Evolutionary conservation across 2,888 invertebrate species (phyloP).

Genomic region (Oscheius sp.): DNA sequence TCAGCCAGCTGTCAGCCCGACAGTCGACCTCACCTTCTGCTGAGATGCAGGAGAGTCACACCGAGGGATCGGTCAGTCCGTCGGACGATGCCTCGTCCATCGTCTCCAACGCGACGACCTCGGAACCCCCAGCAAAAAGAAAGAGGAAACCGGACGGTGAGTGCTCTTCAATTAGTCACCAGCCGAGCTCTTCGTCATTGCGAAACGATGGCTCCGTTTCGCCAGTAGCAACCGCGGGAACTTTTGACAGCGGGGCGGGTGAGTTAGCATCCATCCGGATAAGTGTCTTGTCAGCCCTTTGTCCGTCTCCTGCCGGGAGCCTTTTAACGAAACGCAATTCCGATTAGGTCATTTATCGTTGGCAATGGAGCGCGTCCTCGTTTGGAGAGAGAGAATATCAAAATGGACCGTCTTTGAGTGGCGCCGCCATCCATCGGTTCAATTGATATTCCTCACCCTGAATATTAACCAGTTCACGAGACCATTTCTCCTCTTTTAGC

Average conservation of each 20-base stretch:
- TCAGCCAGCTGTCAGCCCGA: slow-evolving; percentile 34
- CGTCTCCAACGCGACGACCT: slow-evolving; percentile 16
- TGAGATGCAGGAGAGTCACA: slow-evolving; percentile 31
- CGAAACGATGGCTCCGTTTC: slow-evolving; percentile 21
- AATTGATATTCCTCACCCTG: background rate
- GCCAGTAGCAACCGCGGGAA: slow-evolving; percentile 21
- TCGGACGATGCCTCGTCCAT: slow-evolving; percentile 35
- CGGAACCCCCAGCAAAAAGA: slow-evolving; percentile 26
- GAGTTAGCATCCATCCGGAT: background rate
- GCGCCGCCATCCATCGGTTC: slow-evolving; percentile 1
- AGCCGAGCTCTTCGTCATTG: background rate
- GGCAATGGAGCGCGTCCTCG: slow-evolving; percentile 32
- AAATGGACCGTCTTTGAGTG: slow-evolving; percentile 15
- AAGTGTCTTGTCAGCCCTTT: slow-evolving; percentile 16
- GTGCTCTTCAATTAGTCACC: slow-evolving; percentile 5
- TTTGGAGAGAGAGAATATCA: slow-evolving; percentile 23
- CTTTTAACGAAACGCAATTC: slow-evolving; percentile 27
- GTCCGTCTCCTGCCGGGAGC: slow-evolving; percentile 27
- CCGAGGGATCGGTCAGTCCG: slow-evolving; percentile 36
- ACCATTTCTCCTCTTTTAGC: slow-evolving; percentile 37
- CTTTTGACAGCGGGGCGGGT: slow-evolving; percentile 4
- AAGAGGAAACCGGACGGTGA: slow-evolving; percentile 39
- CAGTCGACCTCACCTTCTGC: slow-evolving; percentile 30
- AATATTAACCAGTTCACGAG: too few species aligned
- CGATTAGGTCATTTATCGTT: slow-evolving; percentile 36